phyloP scores from a whole-genome alignment of 2,113 vertebrate species.

The Callionymus lyra region DNA sequence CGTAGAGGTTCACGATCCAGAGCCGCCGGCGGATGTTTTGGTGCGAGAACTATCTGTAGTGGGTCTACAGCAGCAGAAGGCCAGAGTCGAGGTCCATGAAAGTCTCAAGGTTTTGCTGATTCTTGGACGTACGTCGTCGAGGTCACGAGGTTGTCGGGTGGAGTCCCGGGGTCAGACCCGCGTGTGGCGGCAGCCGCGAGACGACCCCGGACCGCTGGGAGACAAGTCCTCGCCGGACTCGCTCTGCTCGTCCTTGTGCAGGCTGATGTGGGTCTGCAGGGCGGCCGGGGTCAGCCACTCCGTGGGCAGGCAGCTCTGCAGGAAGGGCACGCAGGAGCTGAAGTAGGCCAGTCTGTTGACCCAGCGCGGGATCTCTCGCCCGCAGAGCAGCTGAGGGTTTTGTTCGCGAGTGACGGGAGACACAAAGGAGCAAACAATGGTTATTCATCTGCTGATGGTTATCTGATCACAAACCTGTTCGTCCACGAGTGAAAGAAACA shows the following conservation, averaged over 20 bases:
- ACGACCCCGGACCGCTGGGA: constrained; percentile 56
- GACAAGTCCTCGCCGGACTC: constrained; percentile 75
- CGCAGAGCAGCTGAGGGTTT: constrained; percentile 84
- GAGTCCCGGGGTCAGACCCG: constrained; percentile 64
- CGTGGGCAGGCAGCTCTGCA: constrained; percentile 87
- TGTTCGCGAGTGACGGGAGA: no score
- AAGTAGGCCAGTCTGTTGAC: constrained; percentile 89
- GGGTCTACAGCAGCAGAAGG: constrained; percentile 43
- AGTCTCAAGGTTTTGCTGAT: no score
- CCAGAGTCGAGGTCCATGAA: constrained; percentile 11
- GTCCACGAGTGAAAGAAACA: no score
- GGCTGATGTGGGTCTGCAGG: constrained; percentile 87
- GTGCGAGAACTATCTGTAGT: constrained; percentile 19
- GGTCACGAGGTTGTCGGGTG: constrained; percentile 55
- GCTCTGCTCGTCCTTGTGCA: constrained; percentile 77
- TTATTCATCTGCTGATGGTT: no score
- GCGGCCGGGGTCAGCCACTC: constrained; percentile 90
- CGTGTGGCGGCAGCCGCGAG: constrained; percentile 81
- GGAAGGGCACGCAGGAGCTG: constrained; percentile 88
- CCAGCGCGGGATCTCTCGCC: constrained; percentile 84
- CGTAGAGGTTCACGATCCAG: constrained; percentile 39
- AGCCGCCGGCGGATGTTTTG: constrained; percentile 23
- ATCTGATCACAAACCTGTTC: no score
- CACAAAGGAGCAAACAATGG: no score
- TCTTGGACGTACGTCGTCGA: constrained; percentile 50